phyloP scores from a whole-genome alignment of 2,113 vertebrate genomes.

The Mustela nigripes region DNA sequence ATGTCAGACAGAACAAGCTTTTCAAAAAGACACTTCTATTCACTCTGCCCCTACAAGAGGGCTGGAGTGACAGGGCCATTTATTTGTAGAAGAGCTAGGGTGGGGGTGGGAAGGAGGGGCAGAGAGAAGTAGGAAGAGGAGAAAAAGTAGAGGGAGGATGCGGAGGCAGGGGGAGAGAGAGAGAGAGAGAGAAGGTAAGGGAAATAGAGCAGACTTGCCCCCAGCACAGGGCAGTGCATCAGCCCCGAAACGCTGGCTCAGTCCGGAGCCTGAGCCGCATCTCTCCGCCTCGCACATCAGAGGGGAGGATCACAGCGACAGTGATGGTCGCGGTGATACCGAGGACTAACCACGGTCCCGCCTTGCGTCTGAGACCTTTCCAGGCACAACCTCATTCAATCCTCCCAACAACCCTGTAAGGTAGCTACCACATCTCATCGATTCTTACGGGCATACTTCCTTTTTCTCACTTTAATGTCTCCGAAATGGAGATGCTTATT shows the following conservation, averaged over 20 bases:
- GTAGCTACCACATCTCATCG: background rate
- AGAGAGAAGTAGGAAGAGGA: background rate
- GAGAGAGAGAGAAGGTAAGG: slow-evolving; percentile 50
- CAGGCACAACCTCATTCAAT: background rate
- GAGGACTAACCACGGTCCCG: background rate
- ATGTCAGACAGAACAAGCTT: slow-evolving; percentile 88
- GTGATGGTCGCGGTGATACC: too few relatives aligned
- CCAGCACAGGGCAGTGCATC: background rate
- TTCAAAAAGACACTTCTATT: slow-evolving; percentile 89
- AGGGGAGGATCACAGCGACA: background rate
- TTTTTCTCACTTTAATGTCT: background rate
- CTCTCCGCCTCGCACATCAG: background rate
- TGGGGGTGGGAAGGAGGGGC: background rate
- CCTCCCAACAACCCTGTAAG: background rate
- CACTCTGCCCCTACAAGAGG: slow-evolving; percentile 88
- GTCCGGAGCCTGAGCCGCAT: background rate
- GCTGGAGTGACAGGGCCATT: slow-evolving; percentile 86
- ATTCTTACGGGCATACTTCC: background rate
- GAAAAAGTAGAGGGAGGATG: background rate
- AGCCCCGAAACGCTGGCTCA: accelerated
- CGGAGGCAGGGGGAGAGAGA: background rate
- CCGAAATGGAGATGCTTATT: background rate
- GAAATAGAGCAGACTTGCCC: slow-evolving; percentile 70
- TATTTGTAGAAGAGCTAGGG: slow-evolving; percentile 83
- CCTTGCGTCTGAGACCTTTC: background rate